Evolutionary conservation across 2,797 vertebrate genomes (phyloP).

Genomic region (Acestrorhynchus altus): DNA sequence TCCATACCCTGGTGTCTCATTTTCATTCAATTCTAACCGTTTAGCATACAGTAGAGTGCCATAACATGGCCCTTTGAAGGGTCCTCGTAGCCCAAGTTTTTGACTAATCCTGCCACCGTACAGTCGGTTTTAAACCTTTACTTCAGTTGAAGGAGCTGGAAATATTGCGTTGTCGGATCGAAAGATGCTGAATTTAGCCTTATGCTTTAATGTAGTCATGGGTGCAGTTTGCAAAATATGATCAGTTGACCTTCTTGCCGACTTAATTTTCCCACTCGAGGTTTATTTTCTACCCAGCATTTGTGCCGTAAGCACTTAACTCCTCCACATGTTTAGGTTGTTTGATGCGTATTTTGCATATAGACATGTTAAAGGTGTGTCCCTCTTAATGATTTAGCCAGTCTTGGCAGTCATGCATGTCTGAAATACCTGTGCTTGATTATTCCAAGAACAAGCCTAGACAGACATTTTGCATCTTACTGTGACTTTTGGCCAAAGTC

Average conservation of each 20-base stretch:
- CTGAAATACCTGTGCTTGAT: background rate
- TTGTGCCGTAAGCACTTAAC: constrained; percentile 42
- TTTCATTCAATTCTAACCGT: background rate
- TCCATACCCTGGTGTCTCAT: background rate
- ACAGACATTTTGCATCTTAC: background rate
- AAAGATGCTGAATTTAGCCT: background rate
- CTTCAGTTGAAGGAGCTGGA: background rate
- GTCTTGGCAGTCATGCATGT: background rate
- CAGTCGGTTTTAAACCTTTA: background rate
- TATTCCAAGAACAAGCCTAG: background rate
- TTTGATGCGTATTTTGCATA: background rate
- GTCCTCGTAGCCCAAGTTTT: constrained; percentile 20
- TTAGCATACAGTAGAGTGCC: constrained; percentile 19
- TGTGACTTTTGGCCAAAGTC: background rate
- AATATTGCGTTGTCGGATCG: background rate
- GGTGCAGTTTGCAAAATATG: background rate
- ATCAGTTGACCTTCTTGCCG: constrained; percentile 10
- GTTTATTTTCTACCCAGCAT: constrained; percentile 23
- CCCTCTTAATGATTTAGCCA: background rate
- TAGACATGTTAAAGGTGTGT: background rate
- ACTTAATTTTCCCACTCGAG: background rate
- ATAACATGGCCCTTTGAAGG: background rate
- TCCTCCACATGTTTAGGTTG: background rate
- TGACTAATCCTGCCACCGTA: background rate
- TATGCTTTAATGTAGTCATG: background rate